Evolutionary conservation across 1,140 invertebrate genomes (phyloP).

Genomic region (Sinella curviseta): DNA sequence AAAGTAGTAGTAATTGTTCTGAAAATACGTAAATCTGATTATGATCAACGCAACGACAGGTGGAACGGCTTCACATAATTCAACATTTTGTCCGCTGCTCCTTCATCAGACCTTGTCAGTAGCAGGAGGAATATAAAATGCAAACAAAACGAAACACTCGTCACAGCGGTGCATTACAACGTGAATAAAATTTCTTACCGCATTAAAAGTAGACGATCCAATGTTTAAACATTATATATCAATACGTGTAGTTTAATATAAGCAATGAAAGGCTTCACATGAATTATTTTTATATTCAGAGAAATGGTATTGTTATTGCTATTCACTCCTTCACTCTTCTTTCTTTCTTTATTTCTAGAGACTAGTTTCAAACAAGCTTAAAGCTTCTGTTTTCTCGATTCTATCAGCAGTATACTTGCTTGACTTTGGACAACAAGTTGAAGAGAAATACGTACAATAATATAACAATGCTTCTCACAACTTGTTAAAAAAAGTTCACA

Average conservation of each 20-base stretch:
- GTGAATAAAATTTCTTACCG: too few relatives aligned
- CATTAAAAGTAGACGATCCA: background rate
- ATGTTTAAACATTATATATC: background rate
- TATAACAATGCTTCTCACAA: conserved; percentile 27
- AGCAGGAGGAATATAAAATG: too few relatives aligned
- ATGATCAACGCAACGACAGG: background rate
- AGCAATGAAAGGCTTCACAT: background rate
- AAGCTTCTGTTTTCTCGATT: conserved; percentile 15
- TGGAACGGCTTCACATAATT: conserved; percentile 14
- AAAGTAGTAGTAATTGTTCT: too few relatives aligned
- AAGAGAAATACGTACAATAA: conserved; percentile 6
- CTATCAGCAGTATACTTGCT: background rate
- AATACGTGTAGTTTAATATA: too few relatives aligned
- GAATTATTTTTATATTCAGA: conserved; percentile 7
- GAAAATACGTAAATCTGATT: too few relatives aligned
- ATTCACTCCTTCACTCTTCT: too few relatives aligned
- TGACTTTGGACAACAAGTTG: background rate
- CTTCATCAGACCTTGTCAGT: background rate
- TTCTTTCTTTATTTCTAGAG: too few relatives aligned
- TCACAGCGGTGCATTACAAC: too few relatives aligned
- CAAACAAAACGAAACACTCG: too few relatives aligned
- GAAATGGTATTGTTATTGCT: background rate
- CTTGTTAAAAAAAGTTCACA: conserved; percentile 39
- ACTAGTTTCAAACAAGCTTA: background rate
- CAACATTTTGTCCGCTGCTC: background rate